Evolutionary conservation across 23 tunicate species (phyloP).

Genomic region (Styela clava): DNA sequence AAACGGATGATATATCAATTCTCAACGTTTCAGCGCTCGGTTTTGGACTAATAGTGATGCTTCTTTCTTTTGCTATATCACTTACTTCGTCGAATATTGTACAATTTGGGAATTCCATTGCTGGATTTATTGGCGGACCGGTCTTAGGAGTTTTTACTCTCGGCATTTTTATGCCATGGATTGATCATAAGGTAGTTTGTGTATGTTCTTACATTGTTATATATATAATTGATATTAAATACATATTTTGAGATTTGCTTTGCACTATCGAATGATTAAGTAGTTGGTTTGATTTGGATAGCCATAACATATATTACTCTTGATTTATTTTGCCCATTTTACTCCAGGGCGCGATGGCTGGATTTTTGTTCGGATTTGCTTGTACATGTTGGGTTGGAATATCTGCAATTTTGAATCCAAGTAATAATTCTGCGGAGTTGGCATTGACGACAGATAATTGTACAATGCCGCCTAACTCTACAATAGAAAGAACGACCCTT

Average conservation of each 20-base stretch:
- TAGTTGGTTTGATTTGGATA: too few species aligned
- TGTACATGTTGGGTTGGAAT: background rate
- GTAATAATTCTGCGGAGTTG: background rate
- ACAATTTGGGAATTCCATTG: background rate
- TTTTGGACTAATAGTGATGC: background rate
- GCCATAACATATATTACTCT: too few species aligned
- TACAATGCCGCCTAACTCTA: too few species aligned
- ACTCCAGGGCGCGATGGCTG: background rate
- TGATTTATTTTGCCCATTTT: too few species aligned
- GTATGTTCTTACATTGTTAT: too few species aligned
- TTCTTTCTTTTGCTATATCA: background rate
- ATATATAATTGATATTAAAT: too few species aligned
- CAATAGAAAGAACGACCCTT: too few species aligned
- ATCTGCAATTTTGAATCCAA: background rate
- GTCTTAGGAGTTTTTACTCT: background rate
- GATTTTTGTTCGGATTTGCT: background rate
- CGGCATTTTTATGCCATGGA: background rate
- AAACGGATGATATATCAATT: too few species aligned
- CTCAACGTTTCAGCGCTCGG: background rate
- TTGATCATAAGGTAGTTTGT: background rate
- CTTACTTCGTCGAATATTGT: background rate
- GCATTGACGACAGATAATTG: background rate
- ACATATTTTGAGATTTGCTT: too few species aligned
- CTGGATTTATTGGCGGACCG: background rate
- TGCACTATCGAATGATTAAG: too few species aligned